phyloP scores from a whole-genome alignment of 2,888 invertebrate genomes.

The Drosophila neotestacea region DNA sequence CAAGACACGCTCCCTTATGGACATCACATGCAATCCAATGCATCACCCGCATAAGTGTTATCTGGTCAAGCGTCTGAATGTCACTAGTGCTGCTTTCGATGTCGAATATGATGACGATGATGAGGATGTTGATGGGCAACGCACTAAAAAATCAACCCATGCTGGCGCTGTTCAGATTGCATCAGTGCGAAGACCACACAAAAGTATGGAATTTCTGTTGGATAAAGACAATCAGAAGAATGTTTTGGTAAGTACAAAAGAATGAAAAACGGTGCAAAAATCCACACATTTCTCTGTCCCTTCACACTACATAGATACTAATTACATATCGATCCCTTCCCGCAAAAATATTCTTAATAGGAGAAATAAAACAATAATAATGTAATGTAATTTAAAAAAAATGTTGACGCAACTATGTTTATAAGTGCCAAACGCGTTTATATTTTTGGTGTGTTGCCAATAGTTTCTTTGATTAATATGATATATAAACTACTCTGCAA shows the following conservation, averaged over 20 bases:
- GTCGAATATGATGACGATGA: conserved; percentile 57
- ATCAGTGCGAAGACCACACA: conserved; percentile 88
- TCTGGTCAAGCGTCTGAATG: conserved; percentile 74
- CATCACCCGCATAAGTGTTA: conserved; percentile 62
- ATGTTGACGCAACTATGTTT: too few species aligned
- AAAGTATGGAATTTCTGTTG: conserved; percentile 97
- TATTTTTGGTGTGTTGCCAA: too few species aligned
- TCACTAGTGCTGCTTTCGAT: conserved; percentile 62
- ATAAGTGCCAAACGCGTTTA: too few species aligned
- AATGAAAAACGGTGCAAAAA: conserved; percentile 5
- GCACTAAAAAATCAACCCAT: conserved; percentile 70
- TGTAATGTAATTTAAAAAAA: too few species aligned
- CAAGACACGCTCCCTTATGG: conserved; percentile 89
- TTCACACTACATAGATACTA: conserved; percentile 22
- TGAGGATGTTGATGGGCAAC: conserved; percentile 77
- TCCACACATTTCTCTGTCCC: not conserved
- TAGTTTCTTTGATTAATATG: too few species aligned
- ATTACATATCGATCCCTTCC: conserved; percentile 24
- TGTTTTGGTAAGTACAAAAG: conserved; percentile 90
- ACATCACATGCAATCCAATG: conserved; percentile 86
- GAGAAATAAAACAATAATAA: too few species aligned
- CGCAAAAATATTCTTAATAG: too few species aligned
- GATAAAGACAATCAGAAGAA: conserved; percentile 96
- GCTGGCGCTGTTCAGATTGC: conserved; percentile 80
- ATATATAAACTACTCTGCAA: too few species aligned